Conservation (phyloP, 2,797 vertebrate genomes). For the Phyllotis vaccarum region DNA sequence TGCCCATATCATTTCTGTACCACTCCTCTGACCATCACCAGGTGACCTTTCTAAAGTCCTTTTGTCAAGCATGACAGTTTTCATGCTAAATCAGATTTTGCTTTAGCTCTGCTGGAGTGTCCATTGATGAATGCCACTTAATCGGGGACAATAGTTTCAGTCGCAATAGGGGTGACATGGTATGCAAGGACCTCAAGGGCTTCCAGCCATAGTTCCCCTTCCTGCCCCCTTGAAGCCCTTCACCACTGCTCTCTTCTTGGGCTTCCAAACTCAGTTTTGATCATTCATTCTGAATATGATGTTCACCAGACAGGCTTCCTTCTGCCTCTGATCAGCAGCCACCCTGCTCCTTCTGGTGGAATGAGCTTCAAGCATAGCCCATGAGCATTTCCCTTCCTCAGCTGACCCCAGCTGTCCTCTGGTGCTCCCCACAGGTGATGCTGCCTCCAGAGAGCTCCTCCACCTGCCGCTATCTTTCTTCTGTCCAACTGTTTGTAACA, state of each 20-base stretch:
- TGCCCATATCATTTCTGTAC: neutral
- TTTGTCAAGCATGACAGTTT: neutral
- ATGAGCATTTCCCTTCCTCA: accelerated
- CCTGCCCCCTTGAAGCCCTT: neutral
- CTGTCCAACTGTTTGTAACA: neutral
- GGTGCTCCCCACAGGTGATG: neutral
- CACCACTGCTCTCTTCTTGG: neutral
- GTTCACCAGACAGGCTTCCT: neutral
- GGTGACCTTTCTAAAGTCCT: neutral
- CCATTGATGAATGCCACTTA: neutral
- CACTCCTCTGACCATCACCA: neutral
- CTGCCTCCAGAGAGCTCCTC: neutral
- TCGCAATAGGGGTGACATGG: accelerated
- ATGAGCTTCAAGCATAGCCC: neutral
- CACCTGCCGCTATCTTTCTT: neutral
- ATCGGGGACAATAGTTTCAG: neutral
- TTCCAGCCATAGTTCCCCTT: neutral
- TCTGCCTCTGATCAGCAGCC: accelerated
- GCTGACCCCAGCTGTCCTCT: neutral
- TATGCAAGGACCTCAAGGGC: neutral
- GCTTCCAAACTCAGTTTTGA: neutral
- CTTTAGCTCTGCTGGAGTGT: neutral
- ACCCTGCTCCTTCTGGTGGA: neutral
- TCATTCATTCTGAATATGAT: neutral
- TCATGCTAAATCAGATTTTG: slow-evolving; percentile 51